A percentile compares a stretch with the other conserved stretches of the same genome.
These are phyloP conservation scores for Mactromeris polynyma DNA, from an alignment of 2,888 invertebrate genomes.

Conservation along the genomic window DNA sequence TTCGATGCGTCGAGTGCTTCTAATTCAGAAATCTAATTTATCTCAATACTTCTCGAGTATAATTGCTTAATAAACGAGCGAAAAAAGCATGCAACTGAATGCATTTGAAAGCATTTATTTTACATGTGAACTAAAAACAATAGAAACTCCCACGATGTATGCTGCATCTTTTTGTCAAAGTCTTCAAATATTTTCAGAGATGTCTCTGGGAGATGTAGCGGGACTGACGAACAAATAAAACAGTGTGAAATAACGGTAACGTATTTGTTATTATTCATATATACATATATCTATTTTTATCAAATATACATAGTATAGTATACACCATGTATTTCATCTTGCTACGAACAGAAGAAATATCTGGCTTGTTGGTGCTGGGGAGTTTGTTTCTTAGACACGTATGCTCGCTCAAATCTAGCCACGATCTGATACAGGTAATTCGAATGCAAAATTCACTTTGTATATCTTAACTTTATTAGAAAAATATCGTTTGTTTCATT, in stretches of 20 bases:
- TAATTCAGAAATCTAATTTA: conserved; percentile 3
- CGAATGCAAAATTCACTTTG: too few species aligned
- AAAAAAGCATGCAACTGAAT: background rate
- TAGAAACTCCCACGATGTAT: conserved; percentile 18
- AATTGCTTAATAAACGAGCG: background rate
- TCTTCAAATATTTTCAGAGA: conserved; percentile 43
- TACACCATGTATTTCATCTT: too few species aligned
- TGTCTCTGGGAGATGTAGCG: conserved; percentile 40
- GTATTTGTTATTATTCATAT: background rate
- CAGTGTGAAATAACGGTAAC: conserved; percentile 58
- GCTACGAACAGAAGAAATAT: too few species aligned
- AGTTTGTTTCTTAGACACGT: too few species aligned
- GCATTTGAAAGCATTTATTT: background rate
- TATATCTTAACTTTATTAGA: too few species aligned
- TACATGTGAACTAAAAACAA: background rate
- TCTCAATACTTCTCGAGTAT: background rate
- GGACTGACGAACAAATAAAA: conserved; percentile 48
- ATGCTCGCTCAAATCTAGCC: too few species aligned
- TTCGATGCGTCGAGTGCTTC: background rate
- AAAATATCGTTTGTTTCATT: too few species aligned
- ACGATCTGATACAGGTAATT: too few species aligned
- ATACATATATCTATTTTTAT: too few species aligned
- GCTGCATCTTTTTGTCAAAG: background rate
- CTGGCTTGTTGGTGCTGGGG: too few species aligned
- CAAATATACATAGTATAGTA: too few species aligned